phyloP scores from a whole-genome alignment of 92 coral and sea anemone species.

The Muricea muricata region DNA sequence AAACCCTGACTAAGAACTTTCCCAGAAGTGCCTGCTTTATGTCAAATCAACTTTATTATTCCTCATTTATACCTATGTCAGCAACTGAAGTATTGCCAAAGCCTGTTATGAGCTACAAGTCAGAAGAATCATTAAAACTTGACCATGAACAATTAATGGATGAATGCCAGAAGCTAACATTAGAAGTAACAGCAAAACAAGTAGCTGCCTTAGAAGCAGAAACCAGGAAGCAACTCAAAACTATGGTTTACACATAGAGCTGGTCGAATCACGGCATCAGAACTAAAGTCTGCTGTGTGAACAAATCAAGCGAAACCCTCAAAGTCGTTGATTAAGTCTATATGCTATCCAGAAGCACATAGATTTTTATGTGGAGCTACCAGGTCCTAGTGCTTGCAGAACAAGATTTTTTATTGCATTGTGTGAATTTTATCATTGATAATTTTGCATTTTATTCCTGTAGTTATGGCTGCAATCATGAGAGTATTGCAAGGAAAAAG shows the following conservation, averaged over 20 bases:
- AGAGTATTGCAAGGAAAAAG: constrained; percentile 39
- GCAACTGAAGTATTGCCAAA: not conserved
- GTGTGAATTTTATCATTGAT: not conserved
- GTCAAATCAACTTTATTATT: not conserved
- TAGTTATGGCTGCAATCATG: constrained; percentile 64
- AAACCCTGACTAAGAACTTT: no score
- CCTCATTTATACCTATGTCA: not conserved
- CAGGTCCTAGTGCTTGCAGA: no score
- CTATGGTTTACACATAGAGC: not conserved
- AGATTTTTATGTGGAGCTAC: constrained; percentile 1
- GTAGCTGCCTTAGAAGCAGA: not conserved
- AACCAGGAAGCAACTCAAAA: constrained; percentile 1
- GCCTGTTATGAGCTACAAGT: not conserved
- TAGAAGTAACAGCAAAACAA: not conserved
- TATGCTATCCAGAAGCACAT: constrained; percentile 1
- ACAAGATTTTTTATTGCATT: not conserved
- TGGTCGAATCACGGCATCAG: not conserved
- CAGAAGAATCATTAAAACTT: constrained; percentile 11
- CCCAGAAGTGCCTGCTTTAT: no score
- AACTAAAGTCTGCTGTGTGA: not conserved
- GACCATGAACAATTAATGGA: not conserved
- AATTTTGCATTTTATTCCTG: constrained; percentile 7
- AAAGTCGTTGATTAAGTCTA: not conserved
- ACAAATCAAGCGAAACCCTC: not conserved
- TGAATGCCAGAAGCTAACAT: constrained; percentile 2